phyloP scores from a whole-genome alignment of 1,140 invertebrate genomes.

The Rhyacophila brunnea region DNA sequence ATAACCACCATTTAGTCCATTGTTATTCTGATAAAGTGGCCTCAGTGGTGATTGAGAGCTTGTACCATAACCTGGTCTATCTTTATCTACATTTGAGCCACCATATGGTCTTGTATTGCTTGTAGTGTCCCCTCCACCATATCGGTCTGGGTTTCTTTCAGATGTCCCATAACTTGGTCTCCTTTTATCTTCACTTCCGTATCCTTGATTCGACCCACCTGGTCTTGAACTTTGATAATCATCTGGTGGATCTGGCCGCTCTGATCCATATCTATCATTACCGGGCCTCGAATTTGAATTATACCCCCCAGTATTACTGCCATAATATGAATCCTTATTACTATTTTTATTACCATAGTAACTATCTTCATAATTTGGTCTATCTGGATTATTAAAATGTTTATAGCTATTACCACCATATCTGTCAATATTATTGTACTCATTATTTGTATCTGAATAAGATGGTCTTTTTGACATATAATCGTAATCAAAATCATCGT shows the following conservation, averaged over 20 bases:
- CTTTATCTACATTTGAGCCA: background rate
- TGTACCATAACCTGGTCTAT: no score
- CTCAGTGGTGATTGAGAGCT: no score
- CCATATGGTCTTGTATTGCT: constrained; percentile 3
- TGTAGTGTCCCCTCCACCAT: background rate
- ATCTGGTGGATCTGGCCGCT: background rate
- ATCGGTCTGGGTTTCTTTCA: background rate
- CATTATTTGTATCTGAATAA: no score
- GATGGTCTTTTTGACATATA: constrained; percentile 2
- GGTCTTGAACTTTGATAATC: constrained; percentile 7
- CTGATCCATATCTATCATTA: constrained; percentile 9
- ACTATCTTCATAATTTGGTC: constrained; percentile 6
- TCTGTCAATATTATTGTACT: constrained; percentile 17
- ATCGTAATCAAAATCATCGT: no score
- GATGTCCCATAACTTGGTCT: constrained; percentile 3
- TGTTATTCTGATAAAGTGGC: no score
- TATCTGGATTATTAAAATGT: no score
- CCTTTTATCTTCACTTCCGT: constrained; percentile 2
- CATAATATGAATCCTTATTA: constrained; percentile 10
- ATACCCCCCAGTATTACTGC: constrained; percentile 14
- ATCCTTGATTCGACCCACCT: background rate
- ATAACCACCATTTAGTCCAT: background rate
- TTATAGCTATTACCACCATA: no score
- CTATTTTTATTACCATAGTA: background rate
- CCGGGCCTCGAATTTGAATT: constrained; percentile 6